Evolutionary conservation across 2,113 vertebrate species (phyloP), one percentile per base, ranked within the genome.

Genomic region (Psettodes erumei): DNA sequence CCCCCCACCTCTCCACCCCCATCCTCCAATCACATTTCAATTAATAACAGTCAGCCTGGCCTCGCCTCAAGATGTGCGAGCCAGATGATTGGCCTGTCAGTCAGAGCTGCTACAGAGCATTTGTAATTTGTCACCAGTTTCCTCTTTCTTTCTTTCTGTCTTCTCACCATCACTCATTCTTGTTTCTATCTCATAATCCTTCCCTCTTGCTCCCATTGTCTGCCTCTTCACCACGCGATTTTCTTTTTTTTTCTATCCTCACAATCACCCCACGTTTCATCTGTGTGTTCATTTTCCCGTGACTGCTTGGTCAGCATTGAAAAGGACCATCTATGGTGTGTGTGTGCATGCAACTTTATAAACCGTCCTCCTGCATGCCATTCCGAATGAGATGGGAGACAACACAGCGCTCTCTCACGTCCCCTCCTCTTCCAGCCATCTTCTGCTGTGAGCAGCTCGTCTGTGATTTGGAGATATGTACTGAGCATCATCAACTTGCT

Each of bases 61-160:
- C 78, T 90, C 51, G 87, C 92, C 86, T 86, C 66, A 32, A 88
- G 92, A 92, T 90, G 89, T 89, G 90, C 87, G 54, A 32, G 78
- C 38, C 61, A 90, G 86, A 93, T 92, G 93, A 93, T 93, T 93
- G 91, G 86, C 79, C 87, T 92, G 92, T 90, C 93, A 94, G 51
- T 93, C 93, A 92, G 71, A 79, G 76, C 76, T 86, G 73, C 72
- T 70, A 43, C 48, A 43, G 38, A 87, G 85, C 69, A 79, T 86
- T 88, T 71, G 59, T 84, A 84, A 82, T 88, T 90, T 86, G 75
- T 86, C 86, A 84, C 59, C 47, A 25, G 69, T 78, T 74, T 79
- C 59, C 78, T 80, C 45, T 71, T 62, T 82, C 54, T 48, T 47
- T 40, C 27, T 27, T 19, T 60, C 30, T 71, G 63, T 79, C 5